Conservation (phyloP, 2,797 vertebrate species). For the Tapera naevia region DNA sequence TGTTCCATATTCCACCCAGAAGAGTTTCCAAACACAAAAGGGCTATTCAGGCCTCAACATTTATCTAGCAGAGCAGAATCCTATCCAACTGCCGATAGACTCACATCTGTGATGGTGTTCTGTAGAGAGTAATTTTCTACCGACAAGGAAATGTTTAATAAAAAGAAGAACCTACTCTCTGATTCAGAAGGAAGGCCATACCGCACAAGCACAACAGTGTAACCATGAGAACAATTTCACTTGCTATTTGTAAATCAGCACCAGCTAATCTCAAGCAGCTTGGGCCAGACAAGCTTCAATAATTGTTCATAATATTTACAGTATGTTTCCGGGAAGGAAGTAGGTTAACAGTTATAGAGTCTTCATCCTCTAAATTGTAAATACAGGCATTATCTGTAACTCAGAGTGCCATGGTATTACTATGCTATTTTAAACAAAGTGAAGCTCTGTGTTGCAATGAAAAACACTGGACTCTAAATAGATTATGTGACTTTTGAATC, state of each 20-base stretch:
- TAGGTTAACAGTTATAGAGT: not conserved
- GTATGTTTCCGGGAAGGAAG: not conserved
- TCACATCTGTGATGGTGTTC: conserved; percentile 46
- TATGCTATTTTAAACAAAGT: not conserved
- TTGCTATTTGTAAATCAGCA: not conserved
- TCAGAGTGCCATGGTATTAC: not conserved
- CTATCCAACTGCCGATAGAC: conserved; percentile 40
- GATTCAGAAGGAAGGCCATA: not conserved
- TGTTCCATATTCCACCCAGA: conserved; percentile 61
- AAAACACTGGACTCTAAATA: not conserved
- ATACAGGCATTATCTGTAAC: not conserved
- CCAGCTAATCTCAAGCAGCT: not conserved
- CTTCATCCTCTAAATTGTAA: not conserved
- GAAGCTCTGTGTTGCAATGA: not conserved
- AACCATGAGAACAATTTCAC: not conserved
- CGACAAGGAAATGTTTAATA: not conserved
- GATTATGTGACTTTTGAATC: not conserved
- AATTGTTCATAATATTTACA: not conserved
- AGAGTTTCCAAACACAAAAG: conserved; percentile 43
- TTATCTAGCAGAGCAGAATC: conserved; percentile 47
- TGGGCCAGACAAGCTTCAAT: not conserved
- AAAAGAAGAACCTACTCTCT: conserved; percentile 4
- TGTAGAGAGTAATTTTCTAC: conserved; percentile 15
- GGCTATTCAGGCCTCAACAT: conserved; percentile 37
- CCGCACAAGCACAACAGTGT: not conserved